Base-by-base conservation (phyloP, 2,888 invertebrate species). In the Schizaphis graminum region DNA sequence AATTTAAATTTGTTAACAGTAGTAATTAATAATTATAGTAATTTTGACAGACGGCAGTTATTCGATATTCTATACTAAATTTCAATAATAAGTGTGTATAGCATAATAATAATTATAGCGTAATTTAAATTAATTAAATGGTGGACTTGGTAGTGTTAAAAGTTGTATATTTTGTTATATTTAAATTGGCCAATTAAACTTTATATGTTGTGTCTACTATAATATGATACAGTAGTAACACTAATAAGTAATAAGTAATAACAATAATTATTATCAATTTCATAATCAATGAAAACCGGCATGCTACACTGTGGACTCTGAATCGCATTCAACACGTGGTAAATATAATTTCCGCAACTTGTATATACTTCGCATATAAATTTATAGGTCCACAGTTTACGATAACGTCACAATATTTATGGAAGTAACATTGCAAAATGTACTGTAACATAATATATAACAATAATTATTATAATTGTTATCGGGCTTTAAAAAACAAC, bases 211-310 rank as follows among this genome's bases (percentile, higher is more conserved):
- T 77, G 21, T 35, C 7, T 77, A 8, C 77, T 35, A 77, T 77
- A 77, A 77, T 77, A 77, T 26, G 35, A 77, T 21, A 77, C 77
- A 35, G 35, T 77, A 21, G 13, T 61, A 61, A 11, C 28, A 61
- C 61, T n/a, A 61, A 61, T 61, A n/a, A n/a, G 7, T n/a, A 61
- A 61, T 61, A n/a, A n/a, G 7, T 49, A 88, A 41, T 44, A 47
- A 41, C 26, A 49, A 49, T 77, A 28, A 67, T 92, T 89, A 28
- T 56, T 44, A 93, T 89, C 67, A 53, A 93, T 88, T 89, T 87
- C 67, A 89, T 67, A 91, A 91, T 91, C 26, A 91, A 91, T 10
- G 53, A 28, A 84, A 53, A 26, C 21, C 35, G 28, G 77, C 49
- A 49, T 11, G 67, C 47, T 47, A 47, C 53, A 47, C 10, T 13